These are phyloP conservation scores for Ischnus inquisitorius DNA, from an alignment of 2,888 invertebrate species.

Conservation along the genomic window DNA sequence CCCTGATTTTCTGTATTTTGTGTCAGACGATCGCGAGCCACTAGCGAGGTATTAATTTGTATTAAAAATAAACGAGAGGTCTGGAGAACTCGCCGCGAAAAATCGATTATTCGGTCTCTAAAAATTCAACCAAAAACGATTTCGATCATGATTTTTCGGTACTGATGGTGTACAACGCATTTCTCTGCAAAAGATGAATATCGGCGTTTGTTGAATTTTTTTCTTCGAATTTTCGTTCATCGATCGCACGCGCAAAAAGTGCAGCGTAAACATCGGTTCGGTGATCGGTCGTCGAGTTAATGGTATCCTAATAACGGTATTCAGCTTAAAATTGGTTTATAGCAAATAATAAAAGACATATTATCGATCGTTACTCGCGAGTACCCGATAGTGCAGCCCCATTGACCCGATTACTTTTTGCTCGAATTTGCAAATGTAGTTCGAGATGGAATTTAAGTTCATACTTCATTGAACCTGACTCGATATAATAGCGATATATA, in stretches of 20 bases:
- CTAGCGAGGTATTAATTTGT: not conserved
- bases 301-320: not conserved
- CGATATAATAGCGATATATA: not conserved
- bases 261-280: not conserved
- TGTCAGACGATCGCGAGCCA: not conserved
- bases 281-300: not conserved
- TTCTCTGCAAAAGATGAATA: not conserved
- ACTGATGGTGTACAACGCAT: not conserved
- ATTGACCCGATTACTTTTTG: not conserved
- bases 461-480: not conserved
- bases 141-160: not conserved
- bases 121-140: not conserved
- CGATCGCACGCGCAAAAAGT: not conserved
- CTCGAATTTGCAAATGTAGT: not conserved
- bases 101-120: not conserved
- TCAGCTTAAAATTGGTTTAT: not conserved
- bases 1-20: too few relatives aligned
- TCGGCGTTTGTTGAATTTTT: not conserved
- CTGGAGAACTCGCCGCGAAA: not conserved
- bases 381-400: not conserved
- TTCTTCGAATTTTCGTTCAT: not conserved
- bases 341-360: not conserved
- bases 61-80: conserved; percentile 1
- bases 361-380: not conserved
- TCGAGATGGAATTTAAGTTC: not conserved